Conservation (phyloP, 2,113 vertebrate genomes). For the Coptodon bakossiorum region DNA sequence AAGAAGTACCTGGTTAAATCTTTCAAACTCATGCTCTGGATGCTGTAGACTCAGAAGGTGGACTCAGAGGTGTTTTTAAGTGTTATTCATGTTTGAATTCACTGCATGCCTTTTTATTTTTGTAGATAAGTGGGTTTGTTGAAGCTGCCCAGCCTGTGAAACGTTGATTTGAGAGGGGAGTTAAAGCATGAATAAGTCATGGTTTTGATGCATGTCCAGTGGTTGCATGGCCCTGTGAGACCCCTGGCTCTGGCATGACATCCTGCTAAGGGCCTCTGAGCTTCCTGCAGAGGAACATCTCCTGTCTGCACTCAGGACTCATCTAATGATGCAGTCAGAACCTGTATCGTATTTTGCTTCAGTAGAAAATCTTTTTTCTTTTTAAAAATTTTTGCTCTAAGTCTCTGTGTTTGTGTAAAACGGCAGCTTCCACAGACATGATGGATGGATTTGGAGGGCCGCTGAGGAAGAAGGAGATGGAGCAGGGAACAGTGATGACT, state of each 20-base stretch:
- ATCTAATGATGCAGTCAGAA: constrained; percentile 8
- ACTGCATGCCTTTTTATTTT: background rate
- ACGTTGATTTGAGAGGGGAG: constrained; percentile 2
- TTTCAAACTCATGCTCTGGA: background rate
- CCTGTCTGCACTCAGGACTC: background rate
- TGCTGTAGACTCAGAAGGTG: background rate
- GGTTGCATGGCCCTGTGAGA: background rate
- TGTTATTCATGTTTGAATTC: background rate
- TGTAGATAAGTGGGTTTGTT: background rate
- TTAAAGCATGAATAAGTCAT: constrained; percentile 29
- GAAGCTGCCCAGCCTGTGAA: background rate
- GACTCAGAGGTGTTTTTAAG: background rate
- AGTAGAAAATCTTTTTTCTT: background rate
- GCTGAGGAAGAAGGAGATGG: background rate
- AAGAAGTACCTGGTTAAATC: background rate
- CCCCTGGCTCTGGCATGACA: constrained; percentile 15
- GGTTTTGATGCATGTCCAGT: background rate
- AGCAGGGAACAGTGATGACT: background rate
- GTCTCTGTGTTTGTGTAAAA: background rate
- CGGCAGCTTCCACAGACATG: background rate
- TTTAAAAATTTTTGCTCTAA: background rate
- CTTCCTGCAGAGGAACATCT: background rate
- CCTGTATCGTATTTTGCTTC: background rate
- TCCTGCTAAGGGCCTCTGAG: constrained; percentile 5
- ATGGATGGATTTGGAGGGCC: constrained; percentile 6